Base-by-base conservation (phyloP, 2,113 vertebrate genomes). In the Eptesicus fuscus region DNA sequence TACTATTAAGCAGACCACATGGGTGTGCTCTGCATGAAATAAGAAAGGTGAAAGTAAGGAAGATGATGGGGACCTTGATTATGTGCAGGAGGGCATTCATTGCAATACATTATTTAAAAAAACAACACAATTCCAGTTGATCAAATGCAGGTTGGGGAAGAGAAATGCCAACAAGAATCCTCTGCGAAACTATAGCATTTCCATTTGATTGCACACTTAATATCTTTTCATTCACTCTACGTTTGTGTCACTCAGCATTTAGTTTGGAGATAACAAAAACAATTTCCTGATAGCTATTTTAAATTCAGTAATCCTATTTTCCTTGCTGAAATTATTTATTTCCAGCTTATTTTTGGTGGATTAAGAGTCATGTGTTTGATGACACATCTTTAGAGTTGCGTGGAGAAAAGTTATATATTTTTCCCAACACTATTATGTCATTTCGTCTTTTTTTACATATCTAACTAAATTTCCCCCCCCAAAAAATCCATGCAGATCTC, bases 271-370 rank as follows among this genome's bases (percentile, higher is more conserved):
- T 95, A 95, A 93, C 95, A 80, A 94, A 94, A 96, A 53, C 51
- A 97, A 91, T 96, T 96, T 96, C 73, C 95, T 95, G 93, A 96
- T 95, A 90, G 88, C 70, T 90, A 47, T 92, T 95, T 96, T 97
- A 97, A 96, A 90, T 35, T 83, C 47, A 56, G 47, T 82, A 82
- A 96, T 96, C 73, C 51, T 90, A 82, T 88, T 88, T 90, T 18
- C 32, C 37, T 94, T 95, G 80, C 71, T 77, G 95, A 84, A 90
- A 82, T 96, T 44, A 96, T 95, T 95, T 77, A 95, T 95, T 92
- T 76, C 51, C 23, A 95, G 51, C 20, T 95, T 44, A 92, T 65
- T 90, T 95, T 89, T n/a, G 32, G 78, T 80, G 65, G 13, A 56
- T 92, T 37, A 82, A 95, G 7, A 53, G 51, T 71, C 69, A 78